These are phyloP conservation scores for Branchellion lobata DNA, from an alignment of 2,888 invertebrate species.

Conservation along the genomic window DNA sequence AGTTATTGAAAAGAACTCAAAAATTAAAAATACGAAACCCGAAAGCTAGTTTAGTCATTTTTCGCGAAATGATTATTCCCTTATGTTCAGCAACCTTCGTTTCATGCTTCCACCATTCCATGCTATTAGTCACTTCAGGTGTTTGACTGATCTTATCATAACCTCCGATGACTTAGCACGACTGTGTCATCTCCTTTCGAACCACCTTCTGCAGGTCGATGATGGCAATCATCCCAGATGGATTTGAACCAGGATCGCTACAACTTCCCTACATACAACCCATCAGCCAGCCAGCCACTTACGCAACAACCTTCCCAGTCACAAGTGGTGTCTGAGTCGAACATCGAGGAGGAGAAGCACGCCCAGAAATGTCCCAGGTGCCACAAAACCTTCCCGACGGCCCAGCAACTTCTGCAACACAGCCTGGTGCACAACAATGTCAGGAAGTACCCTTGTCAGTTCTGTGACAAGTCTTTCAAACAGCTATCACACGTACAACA, in stretches of 20 bases:
- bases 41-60: too few species aligned
- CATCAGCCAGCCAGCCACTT: neutral
- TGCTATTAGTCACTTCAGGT: too few species aligned
- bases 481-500: constrained; percentile 6
- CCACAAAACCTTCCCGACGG: constrained; percentile 2
- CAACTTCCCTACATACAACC: neutral
- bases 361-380: neutral
- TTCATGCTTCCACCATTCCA: too few species aligned
- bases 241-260: neutral
- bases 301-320: neutral
- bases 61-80: too few species aligned
- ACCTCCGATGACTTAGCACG: too few species aligned
- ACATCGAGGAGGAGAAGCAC: neutral
- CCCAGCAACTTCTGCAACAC: constrained; percentile 10
- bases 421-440: constrained; percentile 15
- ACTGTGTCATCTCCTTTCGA: too few species aligned
- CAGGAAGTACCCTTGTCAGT: neutral
- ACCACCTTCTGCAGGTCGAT: too few species aligned
- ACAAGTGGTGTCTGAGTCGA: neutral
- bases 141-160: too few species aligned
- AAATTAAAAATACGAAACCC: too few species aligned
- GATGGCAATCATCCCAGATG: neutral
- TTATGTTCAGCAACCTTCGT: too few species aligned
- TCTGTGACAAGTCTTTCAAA: constrained; percentile 15
- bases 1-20: too few species aligned